Percentiles rank a stretch among this genome's conserved stretches.
Conservation (phyloP, 2,888 invertebrate genomes). For the Clepsis dumicolana region DNA sequence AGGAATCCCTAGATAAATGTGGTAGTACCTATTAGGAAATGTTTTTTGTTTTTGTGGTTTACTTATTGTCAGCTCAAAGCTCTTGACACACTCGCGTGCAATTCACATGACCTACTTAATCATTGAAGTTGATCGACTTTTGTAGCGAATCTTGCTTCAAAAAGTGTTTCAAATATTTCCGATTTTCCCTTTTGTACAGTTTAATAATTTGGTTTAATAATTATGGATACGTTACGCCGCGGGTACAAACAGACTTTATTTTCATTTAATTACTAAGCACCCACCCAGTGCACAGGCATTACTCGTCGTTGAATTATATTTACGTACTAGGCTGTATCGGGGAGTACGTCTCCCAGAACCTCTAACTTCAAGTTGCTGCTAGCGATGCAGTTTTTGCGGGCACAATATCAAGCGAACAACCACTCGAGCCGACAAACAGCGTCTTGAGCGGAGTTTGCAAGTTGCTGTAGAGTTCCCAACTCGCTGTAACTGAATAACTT, state of each 20-base stretch:
- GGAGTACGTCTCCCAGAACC: background rate
- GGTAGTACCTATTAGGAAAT: background rate
- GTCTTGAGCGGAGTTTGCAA: slow-evolving; percentile 20
- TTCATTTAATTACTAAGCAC: background rate
- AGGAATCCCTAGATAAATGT: background rate
- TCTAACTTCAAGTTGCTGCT: slow-evolving; percentile 6
- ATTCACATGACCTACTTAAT: background rate
- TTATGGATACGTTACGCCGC: background rate
- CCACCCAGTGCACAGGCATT: background rate
- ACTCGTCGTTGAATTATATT: too few species aligned
- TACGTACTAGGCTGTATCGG: too few species aligned
- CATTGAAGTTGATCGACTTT: too few species aligned
- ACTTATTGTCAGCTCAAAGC: background rate
- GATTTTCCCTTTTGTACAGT: too few species aligned
- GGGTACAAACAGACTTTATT: background rate
- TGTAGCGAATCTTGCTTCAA: too few species aligned
- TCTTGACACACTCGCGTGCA: background rate
- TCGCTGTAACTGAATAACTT: slow-evolving; percentile 21
- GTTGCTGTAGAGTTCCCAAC: slow-evolving; percentile 9
- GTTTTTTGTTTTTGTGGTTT: background rate
- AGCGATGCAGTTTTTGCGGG: slow-evolving; percentile 18
- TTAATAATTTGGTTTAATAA: background rate
- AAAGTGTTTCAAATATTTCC: too few species aligned
- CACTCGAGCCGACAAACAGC: slow-evolving; percentile 5
- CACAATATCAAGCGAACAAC: slow-evolving; percentile 5